Evolutionary conservation across 2,888 invertebrate species (phyloP), one percentile per base, ranked within the genome.

Genomic region (Nasonovia ribisnigri): DNA sequence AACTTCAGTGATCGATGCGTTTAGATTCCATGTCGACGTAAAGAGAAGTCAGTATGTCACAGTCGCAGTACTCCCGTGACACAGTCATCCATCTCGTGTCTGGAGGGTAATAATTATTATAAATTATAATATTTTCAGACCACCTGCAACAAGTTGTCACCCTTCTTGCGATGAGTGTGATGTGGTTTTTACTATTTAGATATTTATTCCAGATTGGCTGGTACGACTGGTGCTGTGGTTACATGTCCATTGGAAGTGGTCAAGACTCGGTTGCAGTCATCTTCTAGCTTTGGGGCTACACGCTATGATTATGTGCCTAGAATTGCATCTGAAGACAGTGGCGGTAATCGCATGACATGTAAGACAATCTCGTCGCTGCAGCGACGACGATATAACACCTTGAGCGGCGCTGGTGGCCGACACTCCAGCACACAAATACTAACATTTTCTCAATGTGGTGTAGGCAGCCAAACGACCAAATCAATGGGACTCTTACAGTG

Each of bases 161-260:
- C 8, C 8, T 77, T 36, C 26, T 3, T 84, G 90, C 36, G n/a
- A 51, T 88, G 11, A 20, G 8, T 36, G 4, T n/a, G 20, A 13
- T 20, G n/a, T 51, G 24, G 29, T 67, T 43, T 43, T 86, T 42
- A 88, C 36, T 42, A n/a, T 54, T 48, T 46, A 0, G 8, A 87
- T 93, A 10, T 84, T 48, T 92, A n/a, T 96, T 96, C 51, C 96
- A 99, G 99, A 96, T 97, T 98, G 96, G 99, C 99, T 95, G 99
- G 99, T 95, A 99, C 99, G 92, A 98, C 98, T 89, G 99, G 99
- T 92, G 99, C 99, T 42, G 98, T 99, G 95, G 97, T 99, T 95
- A 99, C 99, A 95, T 99, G 99, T 96, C 99, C 99, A 26, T 96
- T 99, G 95, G 99, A 99, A 96, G 99, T 99, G 95, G 99, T 99